A percentile compares a stretch with the other conserved stretches of the same genome.
Evolutionary conservation across 2,113 vertebrate genomes (phyloP).

Genomic region (Apistogramma diplotaenia): DNA sequence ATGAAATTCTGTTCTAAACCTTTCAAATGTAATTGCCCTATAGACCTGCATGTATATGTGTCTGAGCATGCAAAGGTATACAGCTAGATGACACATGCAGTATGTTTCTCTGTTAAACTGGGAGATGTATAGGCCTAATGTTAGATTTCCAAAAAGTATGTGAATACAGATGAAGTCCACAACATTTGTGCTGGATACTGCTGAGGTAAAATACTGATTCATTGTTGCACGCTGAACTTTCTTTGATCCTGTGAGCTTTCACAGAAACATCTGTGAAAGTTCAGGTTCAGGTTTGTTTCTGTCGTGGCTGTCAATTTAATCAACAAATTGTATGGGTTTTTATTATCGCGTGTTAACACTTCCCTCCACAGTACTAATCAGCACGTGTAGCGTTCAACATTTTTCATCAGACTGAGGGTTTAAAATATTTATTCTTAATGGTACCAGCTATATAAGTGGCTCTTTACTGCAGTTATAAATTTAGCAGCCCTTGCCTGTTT

Average conservation of each 20-base stretch:
- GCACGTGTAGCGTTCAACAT: background rate
- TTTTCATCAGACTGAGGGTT: background rate
- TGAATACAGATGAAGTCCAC: background rate
- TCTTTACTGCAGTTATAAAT: slow-evolving; percentile 37
- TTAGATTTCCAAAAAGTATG: background rate
- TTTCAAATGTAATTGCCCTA: background rate
- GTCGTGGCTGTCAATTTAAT: background rate
- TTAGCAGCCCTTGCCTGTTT: slow-evolving; percentile 16
- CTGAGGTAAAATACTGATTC: background rate
- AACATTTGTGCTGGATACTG: background rate
- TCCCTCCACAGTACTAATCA: background rate
- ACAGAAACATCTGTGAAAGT: too few relatives aligned
- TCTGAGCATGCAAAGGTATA: background rate
- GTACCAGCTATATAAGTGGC: slow-evolving; percentile 14
- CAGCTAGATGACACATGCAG: background rate
- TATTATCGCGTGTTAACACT: background rate
- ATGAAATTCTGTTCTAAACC: slow-evolving; percentile 22
- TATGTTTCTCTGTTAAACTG: background rate
- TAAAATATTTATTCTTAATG: slow-evolving; percentile 8
- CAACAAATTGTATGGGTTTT: background rate
- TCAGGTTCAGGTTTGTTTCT: too few relatives aligned
- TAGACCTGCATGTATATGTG: background rate
- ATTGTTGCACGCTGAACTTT: too few relatives aligned
- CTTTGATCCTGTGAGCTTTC: too few relatives aligned
- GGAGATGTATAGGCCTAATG: background rate